phyloP scores from a whole-genome alignment of 2,888 invertebrate species.

The Diarsia brunnea region DNA sequence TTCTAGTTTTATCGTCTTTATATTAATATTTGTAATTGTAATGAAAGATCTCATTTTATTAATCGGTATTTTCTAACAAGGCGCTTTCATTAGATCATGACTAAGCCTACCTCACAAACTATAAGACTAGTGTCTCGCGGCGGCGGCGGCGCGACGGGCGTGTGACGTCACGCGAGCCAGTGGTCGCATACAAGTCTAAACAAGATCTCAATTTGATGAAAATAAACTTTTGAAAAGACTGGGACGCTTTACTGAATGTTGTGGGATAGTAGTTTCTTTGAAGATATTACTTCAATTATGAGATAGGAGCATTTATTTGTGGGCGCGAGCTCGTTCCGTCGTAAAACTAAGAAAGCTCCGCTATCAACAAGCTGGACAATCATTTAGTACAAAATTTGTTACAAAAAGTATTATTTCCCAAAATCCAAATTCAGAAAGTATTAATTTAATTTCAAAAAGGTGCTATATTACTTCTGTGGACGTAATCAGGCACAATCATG shows the following conservation, averaged over 20 bases:
- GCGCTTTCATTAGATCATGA: slow-evolving; percentile 91
- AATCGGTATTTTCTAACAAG: slow-evolving; percentile 91
- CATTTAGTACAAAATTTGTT: slow-evolving; percentile 88
- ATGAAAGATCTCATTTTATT: slow-evolving; percentile 91
- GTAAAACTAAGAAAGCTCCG: slow-evolving; percentile 77
- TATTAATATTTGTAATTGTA: slow-evolving; percentile 90
- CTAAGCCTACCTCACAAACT: slow-evolving; percentile 91
- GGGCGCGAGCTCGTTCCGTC: slow-evolving; percentile 77
- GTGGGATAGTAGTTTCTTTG: slow-evolving; percentile 90
- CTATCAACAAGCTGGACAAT: slow-evolving; percentile 79
- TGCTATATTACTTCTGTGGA: slow-evolving; percentile 79
- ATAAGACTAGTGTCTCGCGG: slow-evolving; percentile 82
- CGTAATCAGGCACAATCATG: slow-evolving; percentile 77
- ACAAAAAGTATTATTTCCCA: slow-evolving; percentile 89
- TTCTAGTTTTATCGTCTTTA: slow-evolving; percentile 90
- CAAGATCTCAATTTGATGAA: slow-evolving; percentile 91
- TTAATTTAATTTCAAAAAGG: slow-evolving; percentile 85
- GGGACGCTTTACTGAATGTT: slow-evolving; percentile 91
- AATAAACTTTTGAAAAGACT: slow-evolving; percentile 90
- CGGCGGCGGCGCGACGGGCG: slow-evolving; percentile 65
- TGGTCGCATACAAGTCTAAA: slow-evolving; percentile 88
- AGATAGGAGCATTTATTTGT: slow-evolving; percentile 89
- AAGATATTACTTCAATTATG: slow-evolving; percentile 90
- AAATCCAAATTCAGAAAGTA: slow-evolving; percentile 88
- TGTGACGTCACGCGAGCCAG: slow-evolving; percentile 70